Base-by-base conservation (phyloP, 1,140 invertebrate species). In the Drosophila santomea region DNA sequence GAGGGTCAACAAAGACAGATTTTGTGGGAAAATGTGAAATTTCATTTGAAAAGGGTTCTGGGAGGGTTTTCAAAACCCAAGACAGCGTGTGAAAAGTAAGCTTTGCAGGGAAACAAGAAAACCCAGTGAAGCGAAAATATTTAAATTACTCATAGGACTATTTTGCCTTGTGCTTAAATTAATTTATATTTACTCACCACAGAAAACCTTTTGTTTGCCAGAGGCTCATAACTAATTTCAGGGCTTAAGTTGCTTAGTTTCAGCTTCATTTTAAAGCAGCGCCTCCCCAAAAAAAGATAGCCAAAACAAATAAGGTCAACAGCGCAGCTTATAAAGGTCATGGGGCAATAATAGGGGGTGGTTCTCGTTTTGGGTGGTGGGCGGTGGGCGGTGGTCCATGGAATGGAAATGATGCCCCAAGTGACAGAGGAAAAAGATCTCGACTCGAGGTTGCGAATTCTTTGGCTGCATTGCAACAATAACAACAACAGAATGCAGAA, bases 301-400 rank as follows among this genome's bases (percentile, higher is more conserved):
- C 47, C 61, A 82, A 68, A 80, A 79, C 54, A 88, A 83, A 88
- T 88, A 86, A 79, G 82, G 82, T 86, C 82, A 86, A 86, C 85
- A 82, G 82, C 58, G 83, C 62, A 64, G 69, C 74, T 48, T 71
- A 69, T 77, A 86, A 86, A 88, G 83, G 83, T 88, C 84, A 89
- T 69, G 83, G 74, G 83, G 74, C 80, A 77, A 74, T 74, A 51
- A 61, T 62, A 25, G 64, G 43, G 44, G 25, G 55, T 68, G 64
- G 38, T 8, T 25, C 17, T 61, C 17, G 28, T 5, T n/a, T 23
- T 17, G 73, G 36, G 43, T 43, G 63, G 56, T 2, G 25, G 25
- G 25, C 23, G 23, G 23, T 23, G 20, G 20, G 20, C 20, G 20
- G 38, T 15, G 62, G 63, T 12, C 44, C 25, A 48, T 59, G 64